Conservation (phyloP, 2,113 vertebrate species). For the Bos javanicus region DNA sequence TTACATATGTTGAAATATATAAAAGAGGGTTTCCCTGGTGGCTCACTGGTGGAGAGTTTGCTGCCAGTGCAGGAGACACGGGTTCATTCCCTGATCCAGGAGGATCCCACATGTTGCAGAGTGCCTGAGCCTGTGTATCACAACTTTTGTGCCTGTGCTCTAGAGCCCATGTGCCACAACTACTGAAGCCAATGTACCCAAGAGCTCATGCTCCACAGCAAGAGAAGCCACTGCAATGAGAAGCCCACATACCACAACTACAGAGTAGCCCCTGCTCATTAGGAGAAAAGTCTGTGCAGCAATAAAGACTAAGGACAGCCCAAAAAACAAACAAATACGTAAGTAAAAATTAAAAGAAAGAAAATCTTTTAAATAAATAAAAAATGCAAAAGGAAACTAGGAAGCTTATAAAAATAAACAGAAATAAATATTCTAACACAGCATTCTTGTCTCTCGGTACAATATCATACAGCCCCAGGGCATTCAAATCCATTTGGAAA, state of each 20-base stretch:
- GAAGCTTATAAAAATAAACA: conserved; percentile 11
- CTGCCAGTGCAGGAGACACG: not conserved
- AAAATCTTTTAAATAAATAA: not conserved
- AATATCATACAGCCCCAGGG: not conserved
- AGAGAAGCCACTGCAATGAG: not conserved
- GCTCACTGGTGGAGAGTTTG: not conserved
- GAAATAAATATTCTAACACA: not conserved
- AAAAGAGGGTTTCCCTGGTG: not conserved
- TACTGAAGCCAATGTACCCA: not conserved
- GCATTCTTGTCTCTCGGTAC: not conserved
- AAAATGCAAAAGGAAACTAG: not conserved
- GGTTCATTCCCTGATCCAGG: not conserved
- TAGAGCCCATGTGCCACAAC: not conserved
- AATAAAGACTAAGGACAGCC: not conserved
- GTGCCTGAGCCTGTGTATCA: not conserved
- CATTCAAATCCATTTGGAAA: not conserved
- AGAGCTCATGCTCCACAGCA: not conserved
- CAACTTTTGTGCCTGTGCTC: not conserved
- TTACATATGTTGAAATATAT: not conserved
- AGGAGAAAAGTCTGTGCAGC: not conserved
- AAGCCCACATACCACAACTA: not conserved
- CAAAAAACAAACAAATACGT: not conserved
- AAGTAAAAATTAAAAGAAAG: not conserved
- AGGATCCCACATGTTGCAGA: not conserved
- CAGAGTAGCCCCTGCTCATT: not conserved